Evolutionary conservation across 1,140 invertebrate genomes (phyloP).

Genomic region (Bradynema listronoti): DNA sequence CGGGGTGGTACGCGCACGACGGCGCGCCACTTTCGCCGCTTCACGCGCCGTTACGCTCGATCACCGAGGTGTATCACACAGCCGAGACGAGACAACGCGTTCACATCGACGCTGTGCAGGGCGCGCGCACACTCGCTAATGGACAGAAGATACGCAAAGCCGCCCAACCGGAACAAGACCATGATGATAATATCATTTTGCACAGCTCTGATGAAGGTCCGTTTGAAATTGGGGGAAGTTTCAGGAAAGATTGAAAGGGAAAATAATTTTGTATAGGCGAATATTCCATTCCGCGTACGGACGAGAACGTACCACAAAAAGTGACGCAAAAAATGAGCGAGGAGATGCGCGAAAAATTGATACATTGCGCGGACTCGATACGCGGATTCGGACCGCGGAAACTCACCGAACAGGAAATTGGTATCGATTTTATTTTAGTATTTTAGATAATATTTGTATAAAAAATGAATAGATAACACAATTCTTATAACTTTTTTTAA

Average conservation of each 20-base stretch:
- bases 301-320: conserved; percentile 22
- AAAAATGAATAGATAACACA: background rate
- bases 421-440: conserved; percentile 7
- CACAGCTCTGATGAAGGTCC: conserved; percentile 9
- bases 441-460: background rate
- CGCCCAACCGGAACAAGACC: background rate
- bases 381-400: conserved; percentile 37
- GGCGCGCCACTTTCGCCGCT: no score
- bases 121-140: no score
- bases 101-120: no score
- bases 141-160: conserved; percentile 13
- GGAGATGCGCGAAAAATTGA: conserved; percentile 26
- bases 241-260: conserved; percentile 16
- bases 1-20: no score
- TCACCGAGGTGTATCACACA: conserved; percentile 44
- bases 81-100: conserved; percentile 36
- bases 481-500: background rate
- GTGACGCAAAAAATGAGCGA: background rate
- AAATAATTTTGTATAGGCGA: conserved; percentile 29
- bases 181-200: background rate
- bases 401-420: conserved; percentile 42
- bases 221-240: background rate
- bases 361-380: conserved; percentile 28
- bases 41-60: conserved; percentile 42
- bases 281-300: conserved; percentile 32